A percentile compares a stretch with the other conserved stretches of the same genome.
Evolutionary conservation across 2,888 invertebrate genomes (phyloP).

Genomic region (Xanthia togata): DNA sequence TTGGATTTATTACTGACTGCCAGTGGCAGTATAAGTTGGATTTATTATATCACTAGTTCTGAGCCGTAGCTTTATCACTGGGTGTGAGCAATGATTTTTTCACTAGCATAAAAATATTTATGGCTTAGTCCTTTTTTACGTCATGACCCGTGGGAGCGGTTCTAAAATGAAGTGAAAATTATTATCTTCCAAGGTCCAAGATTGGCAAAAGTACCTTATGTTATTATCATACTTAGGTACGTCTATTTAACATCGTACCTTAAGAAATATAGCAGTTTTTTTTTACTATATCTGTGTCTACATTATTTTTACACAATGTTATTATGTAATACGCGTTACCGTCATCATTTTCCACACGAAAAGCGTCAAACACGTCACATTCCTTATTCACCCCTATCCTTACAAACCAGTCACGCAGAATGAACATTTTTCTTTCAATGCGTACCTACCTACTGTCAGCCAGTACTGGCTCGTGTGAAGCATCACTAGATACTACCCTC

Average conservation of each 20-base stretch:
- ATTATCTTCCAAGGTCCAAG: not conserved
- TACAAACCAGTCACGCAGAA: slow-evolving; percentile 26
- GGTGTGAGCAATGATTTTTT: slow-evolving; percentile 59
- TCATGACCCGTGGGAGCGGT: not conserved
- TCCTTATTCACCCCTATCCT: slow-evolving; percentile 6
- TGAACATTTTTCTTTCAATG: slow-evolving; percentile 23
- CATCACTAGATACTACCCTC: slow-evolving; percentile 5
- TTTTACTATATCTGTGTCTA: not conserved
- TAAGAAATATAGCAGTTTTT: not conserved
- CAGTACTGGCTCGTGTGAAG: slow-evolving; percentile 22
- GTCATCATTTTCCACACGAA: not conserved
- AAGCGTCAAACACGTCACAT: slow-evolving; percentile 11
- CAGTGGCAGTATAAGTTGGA: slow-evolving; percentile 57
- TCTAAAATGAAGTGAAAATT: slow-evolving; percentile 3
- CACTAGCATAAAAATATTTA: slow-evolving; percentile 57
- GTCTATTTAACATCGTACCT: not conserved
- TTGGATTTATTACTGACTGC: slow-evolving; percentile 64
- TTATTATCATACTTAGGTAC: too few species aligned
- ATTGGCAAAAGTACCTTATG: not conserved
- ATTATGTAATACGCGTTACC: not conserved
- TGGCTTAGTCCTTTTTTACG: slow-evolving; percentile 24
- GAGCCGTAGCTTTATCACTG: slow-evolving; percentile 33
- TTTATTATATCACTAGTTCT: slow-evolving; percentile 60
- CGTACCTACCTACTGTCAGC: not conserved
- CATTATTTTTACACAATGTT: not conserved